Base-by-base conservation (phyloP, 2,797 vertebrate species). In the Triplophysa yarkandensis region DNA sequence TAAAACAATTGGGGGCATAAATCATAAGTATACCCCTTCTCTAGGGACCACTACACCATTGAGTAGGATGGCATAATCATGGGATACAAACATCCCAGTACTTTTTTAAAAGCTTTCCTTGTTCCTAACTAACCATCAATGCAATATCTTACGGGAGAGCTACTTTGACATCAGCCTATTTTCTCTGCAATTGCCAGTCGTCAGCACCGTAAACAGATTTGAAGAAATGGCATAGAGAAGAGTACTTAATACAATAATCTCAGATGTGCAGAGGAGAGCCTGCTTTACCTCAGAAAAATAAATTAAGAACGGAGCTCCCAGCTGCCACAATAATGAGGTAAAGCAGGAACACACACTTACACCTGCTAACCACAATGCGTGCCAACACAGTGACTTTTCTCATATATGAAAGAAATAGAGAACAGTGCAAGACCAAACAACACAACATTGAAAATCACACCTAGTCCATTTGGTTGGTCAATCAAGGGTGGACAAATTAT, bases 261-360 rank as follows among this genome's bases (percentile, higher is more conserved):
- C 55, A 60, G 30, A 68, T 30, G 52, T 72, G 58, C 44, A 50
- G 60, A 62, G 36, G 8, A 66, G 32, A 57, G 60, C 62, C 68
- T 61, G 72, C 64, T 27, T 60, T 17, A 43, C 52, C 63, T 44
- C 63, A 46, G 60, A 55, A 74, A 76, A 63, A 78, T 72, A 80
- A 77, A 75, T 77, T 41, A 80, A 61, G 61, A 75, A 78, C 30
- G 46, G 30, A 64, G 19, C 52, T 63, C 46, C 78, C 58, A 69
- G 65, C 72, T 76, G 61, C 78, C 73, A 71, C 52, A 41, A 34
- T 72, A 74, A 77, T 71, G 30, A 65, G 50, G 71, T 44, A 62
- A 54, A 63, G 44, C 65, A 30, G 43, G 50, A 71, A 71, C 72
- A 68, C 27, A 44, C 50, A 52, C 61, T 57, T 60, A 62, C 61